Conservation (phyloP, 2,888 invertebrate species). For the Cheilosia impressa region DNA sequence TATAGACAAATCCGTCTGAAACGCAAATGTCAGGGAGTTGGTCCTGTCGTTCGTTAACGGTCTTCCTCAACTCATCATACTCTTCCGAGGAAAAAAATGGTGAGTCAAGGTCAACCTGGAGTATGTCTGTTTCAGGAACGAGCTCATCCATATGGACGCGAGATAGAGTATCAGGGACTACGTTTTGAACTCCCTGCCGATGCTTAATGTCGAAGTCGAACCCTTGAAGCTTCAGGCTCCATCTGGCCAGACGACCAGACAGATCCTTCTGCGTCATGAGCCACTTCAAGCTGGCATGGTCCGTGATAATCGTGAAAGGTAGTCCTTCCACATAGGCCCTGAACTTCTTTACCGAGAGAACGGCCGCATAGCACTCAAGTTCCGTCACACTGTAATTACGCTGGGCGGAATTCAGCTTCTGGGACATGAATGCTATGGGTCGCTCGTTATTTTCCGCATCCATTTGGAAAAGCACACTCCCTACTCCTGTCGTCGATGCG, state of each 20-base stretch:
- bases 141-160: no score
- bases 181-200: no score
- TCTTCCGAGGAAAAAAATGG: conserved; percentile 6
- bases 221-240: background rate
- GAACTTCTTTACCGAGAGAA: background rate
- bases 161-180: no score
- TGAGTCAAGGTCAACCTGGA: background rate
- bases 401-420: background rate
- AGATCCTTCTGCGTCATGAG: background rate
- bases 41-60: background rate
- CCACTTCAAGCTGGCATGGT: background rate
- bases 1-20: background rate
- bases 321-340: background rate
- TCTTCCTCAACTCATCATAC: conserved; percentile 1
- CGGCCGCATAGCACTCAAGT: background rate
- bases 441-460: background rate
- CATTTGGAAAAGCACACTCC: background rate
- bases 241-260: background rate
- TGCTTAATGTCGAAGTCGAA: background rate
- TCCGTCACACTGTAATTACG: background rate
- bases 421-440: background rate
- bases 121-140: no score
- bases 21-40: background rate
- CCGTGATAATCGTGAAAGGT: background rate
- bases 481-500: no score